These are phyloP conservation scores for Peribatodes rhomboidaria DNA, from an alignment of 2,888 invertebrate species.

Conservation along the genomic window DNA sequence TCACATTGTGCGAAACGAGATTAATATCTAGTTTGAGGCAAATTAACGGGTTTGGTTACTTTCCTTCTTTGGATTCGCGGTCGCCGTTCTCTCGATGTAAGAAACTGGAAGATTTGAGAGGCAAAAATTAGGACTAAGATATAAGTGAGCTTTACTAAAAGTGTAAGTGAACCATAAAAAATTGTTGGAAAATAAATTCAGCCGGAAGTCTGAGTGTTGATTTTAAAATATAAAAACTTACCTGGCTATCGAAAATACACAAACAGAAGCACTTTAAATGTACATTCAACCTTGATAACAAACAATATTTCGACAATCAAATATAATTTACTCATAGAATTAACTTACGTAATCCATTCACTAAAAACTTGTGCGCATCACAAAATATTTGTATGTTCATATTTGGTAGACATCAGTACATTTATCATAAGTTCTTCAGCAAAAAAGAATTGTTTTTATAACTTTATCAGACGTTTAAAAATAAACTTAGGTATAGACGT, in stretches of 20 bases:
- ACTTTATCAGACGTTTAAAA: background rate
- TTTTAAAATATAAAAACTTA: too few species aligned
- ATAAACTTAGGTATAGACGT: background rate
- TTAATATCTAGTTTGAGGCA: constrained; percentile 11
- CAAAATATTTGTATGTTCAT: constrained; percentile 13
- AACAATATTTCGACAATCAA: constrained; percentile 15
- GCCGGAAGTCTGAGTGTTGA: too few species aligned
- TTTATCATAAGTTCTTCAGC: background rate
- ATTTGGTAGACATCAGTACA: background rate
- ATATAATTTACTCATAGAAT: constrained; percentile 21
- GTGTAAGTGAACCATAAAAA: too few species aligned
- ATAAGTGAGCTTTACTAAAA: too few species aligned
- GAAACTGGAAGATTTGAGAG: too few species aligned
- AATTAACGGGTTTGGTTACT: constrained; percentile 24
- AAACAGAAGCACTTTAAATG: background rate
- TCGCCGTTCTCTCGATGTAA: constrained; percentile 13
- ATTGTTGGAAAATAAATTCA: too few species aligned
- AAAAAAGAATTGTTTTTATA: background rate
- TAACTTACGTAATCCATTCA: constrained; percentile 2
- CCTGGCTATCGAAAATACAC: too few species aligned
- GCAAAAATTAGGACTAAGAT: too few species aligned
- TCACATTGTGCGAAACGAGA: constrained; percentile 10
- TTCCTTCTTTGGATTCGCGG: constrained; percentile 25
- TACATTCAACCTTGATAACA: constrained; percentile 18
- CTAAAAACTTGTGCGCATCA: constrained; percentile 5